Base-by-base conservation (phyloP, 2,113 vertebrate species). In the Tetrax tetrax region DNA sequence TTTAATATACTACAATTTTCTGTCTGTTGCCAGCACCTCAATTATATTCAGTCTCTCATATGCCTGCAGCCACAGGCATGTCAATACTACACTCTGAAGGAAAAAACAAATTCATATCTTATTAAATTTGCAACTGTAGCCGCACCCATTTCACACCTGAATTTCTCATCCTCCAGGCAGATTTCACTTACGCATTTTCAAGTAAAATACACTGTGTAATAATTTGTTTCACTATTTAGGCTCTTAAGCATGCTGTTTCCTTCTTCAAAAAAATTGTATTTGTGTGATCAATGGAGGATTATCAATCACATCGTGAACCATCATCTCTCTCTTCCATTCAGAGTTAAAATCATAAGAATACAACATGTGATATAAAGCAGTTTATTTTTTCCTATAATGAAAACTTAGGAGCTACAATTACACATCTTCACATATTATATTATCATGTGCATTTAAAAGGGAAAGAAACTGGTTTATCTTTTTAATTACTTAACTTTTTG, bases 41-140 rank as follows among this genome's bases (percentile, higher is more conserved):
- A 92, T 97, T 96, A 86, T 83, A 95, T 95, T 90, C 87, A 92
- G 76, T 95, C 74, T 96, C 65, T 57, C 79, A 83, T 45, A 59
- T 85, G 97, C 97, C 98, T 93, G 95, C 90, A 98, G 98, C 95
- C 95, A 96, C 8, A 90, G 97, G 78, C 98, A 98, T 97, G 98
- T 97, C 80, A 47, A 95, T 95, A 95, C 98, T n/a, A 61, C 85
- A 86, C 96, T 95, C 96, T 88, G 83, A 97, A 97, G 83, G 74
- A 96, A 97, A 92, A 95, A 93, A 70, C 27, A 93, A 83, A 97
- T 77, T 78, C 83, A 53, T 65, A n/a, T 88, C 90, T 98, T 96
- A 96, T 97, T 98, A 98, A 96, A 94, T 97, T 95, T 94, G 95
- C 89, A 97, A 97, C 82, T 96, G 94, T 98, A 97, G 95, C 97